Evolutionary conservation across 2,113 vertebrate genomes (phyloP), one percentile per base, ranked within the genome.

Genomic region (Thamnaconus septentrionalis): DNA sequence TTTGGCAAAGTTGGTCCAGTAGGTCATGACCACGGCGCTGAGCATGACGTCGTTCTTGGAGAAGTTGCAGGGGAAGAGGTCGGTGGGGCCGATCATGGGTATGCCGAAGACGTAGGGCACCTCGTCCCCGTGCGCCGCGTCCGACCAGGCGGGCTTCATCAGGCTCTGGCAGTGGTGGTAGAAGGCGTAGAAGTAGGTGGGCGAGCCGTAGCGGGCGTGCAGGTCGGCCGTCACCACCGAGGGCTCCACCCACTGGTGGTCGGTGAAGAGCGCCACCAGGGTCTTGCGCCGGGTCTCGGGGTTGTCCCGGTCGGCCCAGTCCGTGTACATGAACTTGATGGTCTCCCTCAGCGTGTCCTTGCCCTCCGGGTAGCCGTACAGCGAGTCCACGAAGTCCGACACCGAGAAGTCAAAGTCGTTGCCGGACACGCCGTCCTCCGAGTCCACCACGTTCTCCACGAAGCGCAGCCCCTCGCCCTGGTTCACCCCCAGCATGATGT

Each of bases 1-100:
- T 89, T 99, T 99, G 90, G 97, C 97, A 83, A 99, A 99, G 90
- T 99, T 99, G 86, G 96, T 99, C 97, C 97, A 99, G 90, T 98
- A 99, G 78, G 97, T 99, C 97, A 99, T 99, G 71, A 99, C 97
- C 9, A 99, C 97, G 0, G 97, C 97, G 0, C 97, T 99, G 72
- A 99, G 95, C 96, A 99, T 99, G 61, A 98, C 90, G 0, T 99
- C 97, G 0, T 98, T 99, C 91, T 98, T 99, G 81, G 97, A 98
- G 90, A 98, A 99, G 90, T 99, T 99, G 90, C 96, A 99, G 57
- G 97, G 96, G 76, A 99, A 98, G 66, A 98, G 94, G 88, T 98
- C 96, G 6, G 97, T 98, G 65, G 97, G 95, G 53, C 97, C 97
- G 46, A 99, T 95, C 96, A 99, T 98, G 58, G 97, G 97, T 74